phyloP scores from a whole-genome alignment of 2,113 vertebrate species.

The Xerus inauris region DNA sequence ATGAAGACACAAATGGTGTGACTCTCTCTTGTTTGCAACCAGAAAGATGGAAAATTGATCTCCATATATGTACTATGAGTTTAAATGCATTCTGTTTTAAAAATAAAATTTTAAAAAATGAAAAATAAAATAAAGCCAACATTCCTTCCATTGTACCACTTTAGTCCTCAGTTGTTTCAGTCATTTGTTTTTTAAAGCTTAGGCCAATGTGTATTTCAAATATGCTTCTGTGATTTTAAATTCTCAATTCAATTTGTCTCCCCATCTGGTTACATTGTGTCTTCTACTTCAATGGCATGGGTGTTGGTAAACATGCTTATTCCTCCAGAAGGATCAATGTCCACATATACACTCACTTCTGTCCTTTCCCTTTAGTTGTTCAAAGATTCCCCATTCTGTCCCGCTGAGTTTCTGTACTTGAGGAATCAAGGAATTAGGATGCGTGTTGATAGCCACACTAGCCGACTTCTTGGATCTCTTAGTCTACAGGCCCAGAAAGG shows the following conservation, averaged over 20 bases:
- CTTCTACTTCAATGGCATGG: neutral
- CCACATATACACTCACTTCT: neutral
- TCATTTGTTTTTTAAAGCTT: neutral
- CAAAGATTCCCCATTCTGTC: neutral
- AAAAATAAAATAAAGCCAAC: no score
- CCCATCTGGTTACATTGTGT: neutral
- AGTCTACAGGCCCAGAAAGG: slow-evolving; percentile 12
- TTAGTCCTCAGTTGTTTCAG: neutral
- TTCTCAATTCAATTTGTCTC: neutral
- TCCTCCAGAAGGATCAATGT: neutral
- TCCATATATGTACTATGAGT: no score
- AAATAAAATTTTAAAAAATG: no score
- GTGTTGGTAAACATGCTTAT: neutral
- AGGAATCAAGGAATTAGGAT: slow-evolving; percentile 6
- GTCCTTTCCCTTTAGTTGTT: neutral
- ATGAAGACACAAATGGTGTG: no score
- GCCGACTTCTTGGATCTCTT: slow-evolving; percentile 38
- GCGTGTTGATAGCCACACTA: slow-evolving; percentile 7
- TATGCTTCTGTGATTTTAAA: neutral
- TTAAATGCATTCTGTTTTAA: no score
- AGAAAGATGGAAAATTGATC: no score
- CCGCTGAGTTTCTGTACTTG: slow-evolving; percentile 12
- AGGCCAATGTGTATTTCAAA: neutral
- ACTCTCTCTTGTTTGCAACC: no score
- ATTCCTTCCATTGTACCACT: neutral